Evolutionary conservation across 2,888 invertebrate species (phyloP).

Genomic region (Thymelicus sylvestris): DNA sequence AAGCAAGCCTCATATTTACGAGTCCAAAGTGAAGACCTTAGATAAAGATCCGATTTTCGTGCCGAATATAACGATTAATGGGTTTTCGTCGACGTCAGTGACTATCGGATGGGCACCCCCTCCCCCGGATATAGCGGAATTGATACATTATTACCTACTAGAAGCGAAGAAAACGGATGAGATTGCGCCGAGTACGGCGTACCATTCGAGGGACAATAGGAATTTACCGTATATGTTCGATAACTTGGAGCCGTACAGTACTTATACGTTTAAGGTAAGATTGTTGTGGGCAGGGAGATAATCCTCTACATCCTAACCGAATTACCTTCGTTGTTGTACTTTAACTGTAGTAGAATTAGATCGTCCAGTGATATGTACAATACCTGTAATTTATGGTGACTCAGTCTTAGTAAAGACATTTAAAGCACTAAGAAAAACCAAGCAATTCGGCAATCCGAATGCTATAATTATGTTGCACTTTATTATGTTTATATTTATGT

Average conservation of each 20-base stretch:
- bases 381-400: too few species aligned
- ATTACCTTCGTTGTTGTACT: too few species aligned
- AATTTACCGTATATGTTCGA: slow-evolving; percentile 91
- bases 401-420: too few species aligned
- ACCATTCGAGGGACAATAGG: slow-evolving; percentile 86
- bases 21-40: slow-evolving; percentile 84
- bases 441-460: too few species aligned
- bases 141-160: slow-evolving; percentile 91
- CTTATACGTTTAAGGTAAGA: slow-evolving; percentile 90
- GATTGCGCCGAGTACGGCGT: slow-evolving; percentile 83
- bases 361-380: too few species aligned
- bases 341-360: too few species aligned
- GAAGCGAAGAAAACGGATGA: slow-evolving; percentile 85
- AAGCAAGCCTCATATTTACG: slow-evolving; percentile 80
- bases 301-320: too few species aligned
- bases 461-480: too few species aligned
- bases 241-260: slow-evolving; percentile 90
- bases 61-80: slow-evolving; percentile 91
- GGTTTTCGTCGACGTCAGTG: slow-evolving; percentile 88
- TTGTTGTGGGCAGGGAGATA: too few species aligned
- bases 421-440: too few species aligned
- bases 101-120: slow-evolving; percentile 92
- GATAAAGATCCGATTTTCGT: slow-evolving; percentile 90
- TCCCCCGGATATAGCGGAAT: slow-evolving; percentile 86
- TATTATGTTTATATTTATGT: too few species aligned